Conservation (phyloP, 2,113 vertebrate species). For the Myrmophylax atrothorax region DNA sequence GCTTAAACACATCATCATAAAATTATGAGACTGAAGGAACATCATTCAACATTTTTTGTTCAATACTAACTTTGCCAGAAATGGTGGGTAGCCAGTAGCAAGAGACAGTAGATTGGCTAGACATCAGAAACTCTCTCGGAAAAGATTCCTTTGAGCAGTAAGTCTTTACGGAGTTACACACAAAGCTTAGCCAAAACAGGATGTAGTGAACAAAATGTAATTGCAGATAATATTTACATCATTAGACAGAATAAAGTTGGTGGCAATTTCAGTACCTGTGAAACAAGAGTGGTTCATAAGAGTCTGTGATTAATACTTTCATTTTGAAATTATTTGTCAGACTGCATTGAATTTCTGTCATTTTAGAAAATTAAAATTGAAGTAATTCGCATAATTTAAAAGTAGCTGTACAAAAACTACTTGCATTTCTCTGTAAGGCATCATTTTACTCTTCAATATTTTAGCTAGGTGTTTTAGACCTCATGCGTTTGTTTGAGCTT, state of each 20-base stretch:
- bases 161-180: not conserved
- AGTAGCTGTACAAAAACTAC: not conserved
- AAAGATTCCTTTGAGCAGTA: not conserved
- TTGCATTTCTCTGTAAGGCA: not conserved
- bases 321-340: slow-evolving; percentile 1
- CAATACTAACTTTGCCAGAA: not conserved
- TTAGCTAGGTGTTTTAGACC: not conserved
- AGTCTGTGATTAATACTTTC: not conserved
- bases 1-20: not conserved
- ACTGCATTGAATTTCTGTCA: not conserved
- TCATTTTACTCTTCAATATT: not conserved
- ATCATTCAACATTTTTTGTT: not conserved
- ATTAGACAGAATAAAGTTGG: not conserved
- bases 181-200: not conserved
- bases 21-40: not conserved
- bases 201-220: not conserved
- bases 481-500: not conserved
- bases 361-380: slow-evolving; percentile 12
- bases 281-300: not conserved
- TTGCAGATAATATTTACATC: not conserved
- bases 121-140: not conserved
- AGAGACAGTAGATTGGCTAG: not conserved
- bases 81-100: not conserved
- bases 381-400: not conserved
- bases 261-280: not conserved